These are phyloP conservation scores for Promerops cafer DNA, from an alignment of 2,113 vertebrate species.

Conservation along the genomic window DNA sequence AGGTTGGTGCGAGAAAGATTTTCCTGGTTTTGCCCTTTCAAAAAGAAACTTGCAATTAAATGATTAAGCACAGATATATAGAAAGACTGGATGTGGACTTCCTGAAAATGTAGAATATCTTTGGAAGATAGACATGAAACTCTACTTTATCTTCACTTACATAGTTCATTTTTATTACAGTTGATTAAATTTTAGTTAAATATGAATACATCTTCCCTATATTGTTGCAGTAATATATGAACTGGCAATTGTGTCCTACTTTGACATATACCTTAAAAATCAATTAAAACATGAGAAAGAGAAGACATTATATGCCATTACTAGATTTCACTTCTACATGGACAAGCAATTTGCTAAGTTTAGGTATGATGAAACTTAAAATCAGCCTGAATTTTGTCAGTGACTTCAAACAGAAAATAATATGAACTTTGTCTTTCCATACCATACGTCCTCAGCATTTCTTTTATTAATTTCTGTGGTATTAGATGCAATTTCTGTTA, in stretches of 20 bases:
- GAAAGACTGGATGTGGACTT: neutral
- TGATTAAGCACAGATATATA: neutral
- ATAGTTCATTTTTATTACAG: neutral
- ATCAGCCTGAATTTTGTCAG: neutral
- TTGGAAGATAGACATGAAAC: neutral
- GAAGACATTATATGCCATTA: neutral
- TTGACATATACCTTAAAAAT: constrained; percentile 48
- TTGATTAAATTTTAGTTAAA: constrained; percentile 54
- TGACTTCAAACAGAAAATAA: neutral
- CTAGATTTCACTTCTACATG: neutral
- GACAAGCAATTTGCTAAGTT: neutral
- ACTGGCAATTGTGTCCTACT: constrained; percentile 23
- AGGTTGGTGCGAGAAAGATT: neutral
- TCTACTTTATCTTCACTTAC: neutral
- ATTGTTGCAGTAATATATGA: constrained; percentile 46
- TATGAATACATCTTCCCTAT: neutral
- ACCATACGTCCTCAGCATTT: rapidly evolving
- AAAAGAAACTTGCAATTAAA: neutral
- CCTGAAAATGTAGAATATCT: neutral
- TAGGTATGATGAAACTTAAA: neutral
- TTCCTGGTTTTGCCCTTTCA: neutral
- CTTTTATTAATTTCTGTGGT: neutral
- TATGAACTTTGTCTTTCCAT: neutral
- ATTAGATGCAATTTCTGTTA: neutral
- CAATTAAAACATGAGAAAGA: constrained; percentile 34